A percentile compares a stretch with the other conserved stretches of the same genome.
Conservation (phyloP, 1,140 invertebrate species). For the Mylabris phalerata region DNA sequence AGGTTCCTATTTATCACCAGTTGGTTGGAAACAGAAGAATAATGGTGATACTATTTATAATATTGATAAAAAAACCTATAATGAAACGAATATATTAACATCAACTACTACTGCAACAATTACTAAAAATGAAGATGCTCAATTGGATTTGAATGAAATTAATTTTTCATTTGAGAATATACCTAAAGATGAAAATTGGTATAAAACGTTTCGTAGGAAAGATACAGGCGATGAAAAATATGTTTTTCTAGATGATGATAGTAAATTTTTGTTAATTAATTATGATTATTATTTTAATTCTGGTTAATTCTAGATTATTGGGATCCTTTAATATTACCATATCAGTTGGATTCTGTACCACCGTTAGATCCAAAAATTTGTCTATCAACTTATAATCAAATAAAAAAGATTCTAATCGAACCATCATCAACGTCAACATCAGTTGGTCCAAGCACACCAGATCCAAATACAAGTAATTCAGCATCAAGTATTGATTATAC, state of each 20-base stretch:
- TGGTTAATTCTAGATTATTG: slow-evolving; percentile 28
- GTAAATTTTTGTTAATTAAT: slow-evolving; percentile 22
- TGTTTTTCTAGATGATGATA: slow-evolving; percentile 45
- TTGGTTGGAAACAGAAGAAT: slow-evolving; percentile 24
- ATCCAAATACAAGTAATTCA: slow-evolving; percentile 12
- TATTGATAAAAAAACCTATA: not conserved
- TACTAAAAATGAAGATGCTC: slow-evolving; percentile 7
- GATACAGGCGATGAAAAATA: slow-evolving; percentile 56
- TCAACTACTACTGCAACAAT: not conserved
- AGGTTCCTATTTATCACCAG: slow-evolving; percentile 32
- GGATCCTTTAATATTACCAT: slow-evolving; percentile 62
- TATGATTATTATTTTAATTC: not conserved
- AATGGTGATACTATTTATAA: slow-evolving; percentile 22
- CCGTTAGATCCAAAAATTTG: slow-evolving; percentile 48
- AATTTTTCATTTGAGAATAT: slow-evolving; percentile 69
- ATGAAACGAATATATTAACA: not conserved
- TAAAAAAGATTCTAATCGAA: slow-evolving; percentile 27
- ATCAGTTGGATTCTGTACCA: slow-evolving; percentile 61
- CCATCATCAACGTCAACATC: slow-evolving; percentile 21
- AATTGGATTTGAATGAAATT: slow-evolving; percentile 43
- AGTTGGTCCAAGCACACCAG: slow-evolving; percentile 24
- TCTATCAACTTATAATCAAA: slow-evolving; percentile 30
- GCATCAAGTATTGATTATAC: slow-evolving; percentile 6
- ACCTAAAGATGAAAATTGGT: slow-evolving; percentile 68
- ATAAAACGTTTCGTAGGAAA: slow-evolving; percentile 66